Evolutionary conservation across 2,797 vertebrate species (phyloP).

Genomic region (Lepidocolaptes lacrymiger): DNA sequence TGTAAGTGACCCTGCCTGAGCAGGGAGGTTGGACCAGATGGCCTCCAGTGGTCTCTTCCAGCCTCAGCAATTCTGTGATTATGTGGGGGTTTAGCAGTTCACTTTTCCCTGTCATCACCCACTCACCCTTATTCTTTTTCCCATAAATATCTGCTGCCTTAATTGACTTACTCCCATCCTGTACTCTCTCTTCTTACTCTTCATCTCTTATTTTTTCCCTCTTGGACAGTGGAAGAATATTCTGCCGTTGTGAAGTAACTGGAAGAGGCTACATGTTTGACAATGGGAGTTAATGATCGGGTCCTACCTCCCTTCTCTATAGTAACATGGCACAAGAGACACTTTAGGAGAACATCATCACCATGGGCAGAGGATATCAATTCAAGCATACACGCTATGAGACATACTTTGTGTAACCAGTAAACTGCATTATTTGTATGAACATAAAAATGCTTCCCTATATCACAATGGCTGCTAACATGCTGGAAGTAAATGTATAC

Average conservation of each 20-base stretch:
- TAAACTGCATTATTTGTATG: not conserved
- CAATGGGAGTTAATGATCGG: not conserved
- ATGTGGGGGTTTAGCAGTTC: not conserved
- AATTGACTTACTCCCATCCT: not conserved
- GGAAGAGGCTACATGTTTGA: not conserved
- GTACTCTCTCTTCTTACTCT: not conserved
- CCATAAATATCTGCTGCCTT: not conserved
- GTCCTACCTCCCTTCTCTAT: constrained; percentile 10
- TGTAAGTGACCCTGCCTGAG: not conserved
- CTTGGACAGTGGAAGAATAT: not conserved
- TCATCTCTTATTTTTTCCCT: not conserved
- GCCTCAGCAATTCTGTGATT: not conserved
- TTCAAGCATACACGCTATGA: not conserved
- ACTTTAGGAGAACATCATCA: not conserved
- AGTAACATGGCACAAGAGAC: constrained; percentile 8
- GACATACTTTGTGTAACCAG: not conserved
- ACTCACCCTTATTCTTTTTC: not conserved
- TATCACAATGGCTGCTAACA: not conserved
- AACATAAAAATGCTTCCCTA: not conserved
- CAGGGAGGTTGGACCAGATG: not conserved
- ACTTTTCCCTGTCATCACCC: not conserved
- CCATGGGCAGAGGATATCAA: not conserved
- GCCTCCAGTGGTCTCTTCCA: not conserved
- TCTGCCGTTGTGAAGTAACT: not conserved
- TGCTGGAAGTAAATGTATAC: not conserved